Evolutionary conservation across 2,888 invertebrate genomes (phyloP), one percentile per base, ranked within the genome.

Genomic region (Thymelicus lineola): DNA sequence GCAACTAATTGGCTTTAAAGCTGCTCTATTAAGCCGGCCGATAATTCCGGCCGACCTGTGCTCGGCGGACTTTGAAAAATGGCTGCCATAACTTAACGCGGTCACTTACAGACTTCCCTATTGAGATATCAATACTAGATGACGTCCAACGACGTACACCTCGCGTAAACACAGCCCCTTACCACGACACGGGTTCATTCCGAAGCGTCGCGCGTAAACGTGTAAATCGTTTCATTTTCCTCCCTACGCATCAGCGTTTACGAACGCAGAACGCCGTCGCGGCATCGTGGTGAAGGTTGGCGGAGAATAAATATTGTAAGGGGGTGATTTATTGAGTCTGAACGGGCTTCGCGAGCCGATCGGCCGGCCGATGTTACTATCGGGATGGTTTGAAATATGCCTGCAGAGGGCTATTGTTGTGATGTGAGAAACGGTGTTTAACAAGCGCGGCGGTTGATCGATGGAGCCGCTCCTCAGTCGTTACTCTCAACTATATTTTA

Each of bases 401-500:
- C 89, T 83, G 87, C 87, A 84, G 85, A 86, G 84, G 84, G 87
- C 91, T 86, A 91, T 91, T 91, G 92, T 91, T 90, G 91, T 87
- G 90, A 91, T 91, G 91, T 91, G 91, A 90, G 91, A 91, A 91
- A 91, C 91, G 86, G 91, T 91, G 90, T 91, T 88, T 91, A 91
- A 91, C 91, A 91, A 91, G 90, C 90, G 85, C 86, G 86, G 82
- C 86, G 84, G 85, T 89, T 89, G 91, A 91, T 91, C 89, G 87
- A 82, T 85, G 81, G 82, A 82, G 76, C 75, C 76, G 80, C 76
- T 62, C 38, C 50, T 48, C 63, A 63, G 77, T 80, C 81, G 78
- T 79, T 80, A 85, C 87, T 85, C 80, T 80, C 81, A 76, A 80
- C 82, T 76, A 79, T 88, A 86, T 86, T 88, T 88, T 87, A 85